phyloP scores from a whole-genome alignment of 2,113 vertebrate species.

The Falcunculus frontatus region DNA sequence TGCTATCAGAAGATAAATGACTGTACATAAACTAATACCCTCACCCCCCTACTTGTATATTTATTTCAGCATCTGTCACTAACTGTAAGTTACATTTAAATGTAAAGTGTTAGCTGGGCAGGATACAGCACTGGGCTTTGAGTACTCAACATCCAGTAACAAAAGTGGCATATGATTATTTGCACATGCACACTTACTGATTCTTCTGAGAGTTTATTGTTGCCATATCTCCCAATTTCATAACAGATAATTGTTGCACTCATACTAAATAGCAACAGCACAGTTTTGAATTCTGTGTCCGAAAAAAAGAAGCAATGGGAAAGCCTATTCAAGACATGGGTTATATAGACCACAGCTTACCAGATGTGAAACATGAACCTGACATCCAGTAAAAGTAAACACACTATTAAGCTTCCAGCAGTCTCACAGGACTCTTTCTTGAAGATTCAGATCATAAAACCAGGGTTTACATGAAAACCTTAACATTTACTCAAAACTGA shows the following conservation, averaged over 20 bases:
- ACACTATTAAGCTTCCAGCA: background rate
- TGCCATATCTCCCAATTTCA: background rate
- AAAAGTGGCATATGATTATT: background rate
- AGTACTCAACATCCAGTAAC: background rate
- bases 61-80: constrained; percentile 42
- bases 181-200: background rate
- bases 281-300: background rate
- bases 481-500: background rate
- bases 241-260: background rate
- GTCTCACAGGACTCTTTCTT: background rate
- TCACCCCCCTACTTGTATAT: background rate
- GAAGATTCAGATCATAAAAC: background rate
- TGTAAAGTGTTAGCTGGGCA: background rate
- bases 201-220: background rate
- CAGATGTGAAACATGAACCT: background rate
- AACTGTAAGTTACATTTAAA: constrained; percentile 38
- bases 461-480: background rate
- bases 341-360: background rate
- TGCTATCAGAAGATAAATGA: constrained; percentile 58
- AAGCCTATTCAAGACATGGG: background rate
- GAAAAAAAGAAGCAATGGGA: background rate
- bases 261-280: background rate
- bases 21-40: background rate
- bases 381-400: background rate
- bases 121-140: background rate